Conservation (phyloP, 2,113 vertebrate species). For the Percina caprodes region DNA sequence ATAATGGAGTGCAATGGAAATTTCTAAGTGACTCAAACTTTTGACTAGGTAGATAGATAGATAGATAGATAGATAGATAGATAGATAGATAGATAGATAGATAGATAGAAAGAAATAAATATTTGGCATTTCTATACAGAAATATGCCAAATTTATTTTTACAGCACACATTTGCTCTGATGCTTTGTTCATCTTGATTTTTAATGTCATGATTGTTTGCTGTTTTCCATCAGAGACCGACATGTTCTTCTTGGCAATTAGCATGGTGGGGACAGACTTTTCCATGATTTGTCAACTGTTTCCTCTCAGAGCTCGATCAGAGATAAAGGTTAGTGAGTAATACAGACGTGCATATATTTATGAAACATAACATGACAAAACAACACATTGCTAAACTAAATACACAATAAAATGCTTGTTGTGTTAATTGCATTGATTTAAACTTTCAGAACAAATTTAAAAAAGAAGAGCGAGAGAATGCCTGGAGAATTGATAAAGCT, state of each 20-base stretch:
- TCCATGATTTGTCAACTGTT: slow-evolving; percentile 97
- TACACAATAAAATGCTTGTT: not conserved
- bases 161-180: not conserved
- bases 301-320: slow-evolving; percentile 92
- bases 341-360: not conserved
- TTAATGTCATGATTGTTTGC: not conserved
- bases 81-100: no score
- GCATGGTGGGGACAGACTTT: slow-evolving; percentile 99
- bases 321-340: slow-evolving; percentile 92
- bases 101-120: no score
- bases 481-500: slow-evolving; percentile 98
- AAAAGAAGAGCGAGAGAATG: slow-evolving; percentile 92
- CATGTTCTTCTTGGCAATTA: slow-evolving; percentile 98
- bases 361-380: not conserved
- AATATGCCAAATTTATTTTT: not conserved
- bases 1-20: no score
- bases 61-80: no score
- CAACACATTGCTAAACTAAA: not conserved
- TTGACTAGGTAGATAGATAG: no score
- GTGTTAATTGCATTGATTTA: not conserved
- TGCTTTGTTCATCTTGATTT: not conserved
- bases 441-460: slow-evolving; percentile 96
- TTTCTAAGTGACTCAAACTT: no score
- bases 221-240: slow-evolving; percentile 90
- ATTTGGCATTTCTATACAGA: no score